Conservation (phyloP, 92 coral and sea anemone species). For the Zoanthus solanderi region DNA sequence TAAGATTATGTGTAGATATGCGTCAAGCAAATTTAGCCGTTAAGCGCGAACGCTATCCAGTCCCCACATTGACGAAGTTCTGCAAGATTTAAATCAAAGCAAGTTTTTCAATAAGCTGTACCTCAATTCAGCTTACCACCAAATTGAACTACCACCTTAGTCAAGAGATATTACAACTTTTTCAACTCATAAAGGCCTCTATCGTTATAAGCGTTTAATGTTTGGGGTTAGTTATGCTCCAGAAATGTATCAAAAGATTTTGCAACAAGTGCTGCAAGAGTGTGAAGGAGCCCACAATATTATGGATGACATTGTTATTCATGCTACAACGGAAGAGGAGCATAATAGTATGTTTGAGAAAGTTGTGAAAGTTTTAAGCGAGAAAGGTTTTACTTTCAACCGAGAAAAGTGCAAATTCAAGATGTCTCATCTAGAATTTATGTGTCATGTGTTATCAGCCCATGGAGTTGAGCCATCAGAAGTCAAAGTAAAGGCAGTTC, state of each 20-base stretch:
- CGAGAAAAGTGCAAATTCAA: slow-evolving; percentile 57
- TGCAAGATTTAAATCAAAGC: too few species aligned
- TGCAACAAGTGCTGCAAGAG: slow-evolving; percentile 53
- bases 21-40: slow-evolving; percentile 60
- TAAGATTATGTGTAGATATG: slow-evolving; percentile 17
- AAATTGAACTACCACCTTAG: slow-evolving; percentile 13
- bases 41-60: slow-evolving; percentile 47
- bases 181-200: too few species aligned
- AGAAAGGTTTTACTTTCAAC: too few species aligned
- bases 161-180: slow-evolving; percentile 10
- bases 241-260: too few species aligned
- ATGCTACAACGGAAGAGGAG: slow-evolving; percentile 58
- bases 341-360: background rate
- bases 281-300: slow-evolving; percentile 46
- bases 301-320: slow-evolving; percentile 25
- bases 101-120: slow-evolving; percentile 53
- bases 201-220: too few species aligned
- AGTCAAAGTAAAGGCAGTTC: background rate
- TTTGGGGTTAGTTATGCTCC: too few species aligned
- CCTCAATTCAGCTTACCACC: slow-evolving; percentile 15
- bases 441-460: slow-evolving; percentile 7
- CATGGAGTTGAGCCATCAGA: slow-evolving; percentile 5
- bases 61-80: slow-evolving; percentile 29
- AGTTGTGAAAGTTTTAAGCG: slow-evolving; percentile 17
- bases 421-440: slow-evolving; percentile 50